Percentiles rank a stretch among this genome's conserved stretches.
These are phyloP conservation scores for Polylopha cassiicola DNA, from an alignment of 2,888 invertebrate species.

Conservation along the genomic window DNA sequence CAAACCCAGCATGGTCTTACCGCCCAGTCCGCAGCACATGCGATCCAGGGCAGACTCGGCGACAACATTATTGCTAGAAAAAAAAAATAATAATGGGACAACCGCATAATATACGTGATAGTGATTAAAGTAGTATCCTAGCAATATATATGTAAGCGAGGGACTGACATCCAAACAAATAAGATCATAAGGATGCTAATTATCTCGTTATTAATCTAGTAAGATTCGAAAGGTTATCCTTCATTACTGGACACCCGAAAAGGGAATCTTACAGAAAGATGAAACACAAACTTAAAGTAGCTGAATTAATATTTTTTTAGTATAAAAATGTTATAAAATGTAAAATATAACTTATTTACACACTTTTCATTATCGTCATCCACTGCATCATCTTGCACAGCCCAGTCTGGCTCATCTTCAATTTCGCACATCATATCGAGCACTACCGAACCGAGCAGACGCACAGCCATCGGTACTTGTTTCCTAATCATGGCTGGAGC, in stretches of 20 bases:
- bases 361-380: constrained; percentile 94
- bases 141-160: constrained; percentile 49
- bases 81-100: constrained; percentile 5
- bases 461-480: constrained; percentile 89
- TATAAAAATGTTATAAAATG: no score
- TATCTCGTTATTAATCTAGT: constrained; percentile 63
- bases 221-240: constrained; percentile 43
- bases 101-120: constrained; percentile 4
- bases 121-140: constrained; percentile 1
- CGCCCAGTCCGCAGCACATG: constrained; percentile 97
- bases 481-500: constrained; percentile 98
- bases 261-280: constrained; percentile 43
- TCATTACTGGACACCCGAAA: constrained; percentile 35
- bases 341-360: not conserved
- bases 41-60: constrained; percentile 98
- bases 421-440: constrained; percentile 96
- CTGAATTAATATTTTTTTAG: no score
- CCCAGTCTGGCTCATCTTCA: constrained; percentile 94
- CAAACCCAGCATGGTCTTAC: constrained; percentile 91
- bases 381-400: constrained; percentile 88
- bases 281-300: no score
- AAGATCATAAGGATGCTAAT: constrained; percentile 60
- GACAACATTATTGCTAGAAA: constrained; percentile 90
- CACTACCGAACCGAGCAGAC: constrained; percentile 87
- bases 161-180: constrained; percentile 67